Evolutionary conservation across 2,113 vertebrate species (phyloP).

Genomic region (Saguinus midas): DNA sequence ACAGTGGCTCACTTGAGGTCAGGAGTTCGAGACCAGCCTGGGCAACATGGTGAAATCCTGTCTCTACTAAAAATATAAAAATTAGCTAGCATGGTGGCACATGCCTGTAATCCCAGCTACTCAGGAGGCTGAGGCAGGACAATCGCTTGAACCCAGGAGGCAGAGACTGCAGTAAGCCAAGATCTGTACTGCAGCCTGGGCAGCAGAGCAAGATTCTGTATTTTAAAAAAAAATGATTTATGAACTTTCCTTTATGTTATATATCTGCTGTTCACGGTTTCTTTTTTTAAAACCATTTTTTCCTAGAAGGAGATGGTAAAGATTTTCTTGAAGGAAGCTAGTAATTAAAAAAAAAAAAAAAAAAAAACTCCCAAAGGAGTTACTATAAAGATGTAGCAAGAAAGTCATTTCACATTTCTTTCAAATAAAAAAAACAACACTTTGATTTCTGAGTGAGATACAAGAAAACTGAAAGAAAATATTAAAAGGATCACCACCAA

Average conservation of each 20-base stretch:
- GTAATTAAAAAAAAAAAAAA: neutral
- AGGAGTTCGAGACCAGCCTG: too few species aligned
- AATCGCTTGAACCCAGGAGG: too few species aligned
- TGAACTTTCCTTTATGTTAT: neutral
- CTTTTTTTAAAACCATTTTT: neutral
- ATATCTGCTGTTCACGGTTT: neutral
- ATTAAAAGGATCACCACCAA: conserved; percentile 10
- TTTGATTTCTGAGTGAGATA: neutral
- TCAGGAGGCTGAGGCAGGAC: too few species aligned
- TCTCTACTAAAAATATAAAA: too few species aligned
- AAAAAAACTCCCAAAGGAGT: neutral
- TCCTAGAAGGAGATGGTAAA: neutral
- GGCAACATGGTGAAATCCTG: too few species aligned
- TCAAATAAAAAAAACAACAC: neutral
- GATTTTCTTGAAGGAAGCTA: conserved; percentile 24
- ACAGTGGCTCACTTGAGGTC: too few species aligned
- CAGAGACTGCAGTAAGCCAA: too few species aligned
- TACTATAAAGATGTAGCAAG: neutral
- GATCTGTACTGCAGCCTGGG: too few species aligned
- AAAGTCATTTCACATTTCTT: conserved; percentile 8
- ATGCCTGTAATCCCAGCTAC: too few species aligned
- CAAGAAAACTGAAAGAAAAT: conserved; percentile 4
- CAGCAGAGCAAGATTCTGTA: too few species aligned
- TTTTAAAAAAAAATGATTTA: neutral
- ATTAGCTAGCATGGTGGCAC: too few species aligned